Conservation (phyloP, 1,140 invertebrate genomes). For the roundworm (Caenorhabditis elegans) region DNA sequence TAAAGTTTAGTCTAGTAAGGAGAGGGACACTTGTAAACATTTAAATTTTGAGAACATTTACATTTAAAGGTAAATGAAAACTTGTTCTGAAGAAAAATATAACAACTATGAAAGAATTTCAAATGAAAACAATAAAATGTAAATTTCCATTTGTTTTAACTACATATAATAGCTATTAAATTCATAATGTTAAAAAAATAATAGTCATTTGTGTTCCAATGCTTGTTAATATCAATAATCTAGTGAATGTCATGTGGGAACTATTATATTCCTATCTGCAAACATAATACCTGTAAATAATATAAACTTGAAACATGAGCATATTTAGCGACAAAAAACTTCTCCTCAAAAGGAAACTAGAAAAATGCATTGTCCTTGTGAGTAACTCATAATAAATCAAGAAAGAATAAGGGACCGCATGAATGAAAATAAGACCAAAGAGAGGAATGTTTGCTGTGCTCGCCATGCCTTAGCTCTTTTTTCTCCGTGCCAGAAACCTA, state of each 20-base stretch:
- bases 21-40: no score
- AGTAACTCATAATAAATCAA: slow-evolving; percentile 27
- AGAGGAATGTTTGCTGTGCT: not conserved
- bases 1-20: no score
- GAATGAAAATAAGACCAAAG: slow-evolving; percentile 19
- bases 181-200: no score
- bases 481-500: not conserved
- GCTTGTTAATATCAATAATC: no score
- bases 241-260: not conserved
- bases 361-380: not conserved
- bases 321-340: not conserved
- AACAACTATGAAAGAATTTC: no score
- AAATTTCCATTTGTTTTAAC: no score
- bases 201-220: no score
- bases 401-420: not conserved
- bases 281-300: not conserved
- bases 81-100: no score
- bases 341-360: not conserved
- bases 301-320: not conserved
- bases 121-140: no score
- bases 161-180: no score
- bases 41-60: no score
- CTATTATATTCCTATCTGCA: not conserved
- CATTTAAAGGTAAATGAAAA: no score
- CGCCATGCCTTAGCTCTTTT: not conserved